Percentiles rank a stretch among this genome's conserved stretches.
Conservation (phyloP, 2,113 vertebrate species). For the Ranitomeya variabilis region DNA sequence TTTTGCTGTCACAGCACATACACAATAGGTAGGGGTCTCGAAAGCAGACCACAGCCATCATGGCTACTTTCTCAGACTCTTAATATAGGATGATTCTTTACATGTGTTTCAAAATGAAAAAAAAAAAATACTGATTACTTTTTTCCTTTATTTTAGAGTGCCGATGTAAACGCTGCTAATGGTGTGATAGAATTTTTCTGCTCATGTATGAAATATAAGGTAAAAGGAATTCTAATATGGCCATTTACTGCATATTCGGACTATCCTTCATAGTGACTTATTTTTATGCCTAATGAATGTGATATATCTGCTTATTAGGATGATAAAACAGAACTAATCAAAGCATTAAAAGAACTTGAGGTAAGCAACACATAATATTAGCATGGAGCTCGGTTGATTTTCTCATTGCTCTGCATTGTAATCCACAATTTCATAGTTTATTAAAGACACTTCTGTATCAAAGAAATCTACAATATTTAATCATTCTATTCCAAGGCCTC, state of each 20-base stretch:
- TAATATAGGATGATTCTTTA: no score
- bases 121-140: not conserved
- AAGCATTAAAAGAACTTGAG: not conserved
- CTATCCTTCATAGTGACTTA: not conserved
- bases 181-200: not conserved
- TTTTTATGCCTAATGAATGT: not conserved
- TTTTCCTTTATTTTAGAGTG: not conserved
- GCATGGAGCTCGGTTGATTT: not conserved
- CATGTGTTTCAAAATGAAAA: not conserved
- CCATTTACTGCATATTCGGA: not conserved
- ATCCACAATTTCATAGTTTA: not conserved
- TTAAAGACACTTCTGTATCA: not conserved
- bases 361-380: not conserved
- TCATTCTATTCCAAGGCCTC: not conserved
- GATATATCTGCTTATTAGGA: slow-evolving; percentile 11
- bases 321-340: not conserved
- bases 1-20: not conserved
- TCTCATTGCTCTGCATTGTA: not conserved
- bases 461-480: not conserved
- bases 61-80: no score
- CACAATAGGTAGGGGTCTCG: not conserved
- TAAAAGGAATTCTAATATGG: not conserved
- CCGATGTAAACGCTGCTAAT: not conserved
- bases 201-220: not conserved
- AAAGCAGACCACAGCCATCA: not conserved